Conservation (phyloP, 2,113 vertebrate genomes). For the Cyprinodon variegatus region DNA sequence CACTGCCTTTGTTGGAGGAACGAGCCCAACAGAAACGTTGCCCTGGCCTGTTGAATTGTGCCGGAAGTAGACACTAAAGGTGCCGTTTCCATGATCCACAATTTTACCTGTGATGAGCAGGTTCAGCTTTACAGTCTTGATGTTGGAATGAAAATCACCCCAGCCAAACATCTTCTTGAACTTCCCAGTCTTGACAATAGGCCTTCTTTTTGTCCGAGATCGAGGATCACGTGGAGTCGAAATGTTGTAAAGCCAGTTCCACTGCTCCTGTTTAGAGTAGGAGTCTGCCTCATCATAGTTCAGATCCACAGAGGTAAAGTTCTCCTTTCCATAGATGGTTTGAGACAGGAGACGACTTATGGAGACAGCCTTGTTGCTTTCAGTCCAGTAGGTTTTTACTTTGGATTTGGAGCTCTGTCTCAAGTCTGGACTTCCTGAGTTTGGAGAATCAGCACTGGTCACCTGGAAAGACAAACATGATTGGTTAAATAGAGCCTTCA, state of each 20-base stretch:
- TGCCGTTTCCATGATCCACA: constrained; percentile 97
- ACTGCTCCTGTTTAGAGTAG: constrained; percentile 90
- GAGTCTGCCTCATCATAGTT: constrained; percentile 86
- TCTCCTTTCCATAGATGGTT: constrained; percentile 88
- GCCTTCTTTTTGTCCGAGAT: constrained; percentile 88
- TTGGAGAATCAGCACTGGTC: constrained; percentile 82
- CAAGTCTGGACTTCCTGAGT: constrained; percentile 82
- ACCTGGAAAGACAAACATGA: constrained; percentile 50
- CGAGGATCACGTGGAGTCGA: constrained; percentile 86
- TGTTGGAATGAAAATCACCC: constrained; percentile 99
- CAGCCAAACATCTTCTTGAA: constrained; percentile 99
- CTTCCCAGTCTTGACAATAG: constrained; percentile 95
- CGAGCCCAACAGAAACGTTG: constrained; percentile 95
- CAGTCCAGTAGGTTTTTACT: constrained; percentile 90
- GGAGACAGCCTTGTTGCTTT: constrained; percentile 89
- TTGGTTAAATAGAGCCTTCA: not conserved
- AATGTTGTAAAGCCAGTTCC: constrained; percentile 92
- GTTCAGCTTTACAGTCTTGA: constrained; percentile 97
- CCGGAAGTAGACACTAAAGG: constrained; percentile 97
- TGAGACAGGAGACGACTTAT: constrained; percentile 92
- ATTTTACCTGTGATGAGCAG: constrained; percentile 98
- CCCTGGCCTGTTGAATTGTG: constrained; percentile 98
- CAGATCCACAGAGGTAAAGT: constrained; percentile 89
- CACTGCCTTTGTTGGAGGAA: constrained; percentile 95
- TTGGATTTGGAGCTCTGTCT: constrained; percentile 88